phyloP scores from a whole-genome alignment of 2,797 vertebrate genomes.

The Netta rufina region DNA sequence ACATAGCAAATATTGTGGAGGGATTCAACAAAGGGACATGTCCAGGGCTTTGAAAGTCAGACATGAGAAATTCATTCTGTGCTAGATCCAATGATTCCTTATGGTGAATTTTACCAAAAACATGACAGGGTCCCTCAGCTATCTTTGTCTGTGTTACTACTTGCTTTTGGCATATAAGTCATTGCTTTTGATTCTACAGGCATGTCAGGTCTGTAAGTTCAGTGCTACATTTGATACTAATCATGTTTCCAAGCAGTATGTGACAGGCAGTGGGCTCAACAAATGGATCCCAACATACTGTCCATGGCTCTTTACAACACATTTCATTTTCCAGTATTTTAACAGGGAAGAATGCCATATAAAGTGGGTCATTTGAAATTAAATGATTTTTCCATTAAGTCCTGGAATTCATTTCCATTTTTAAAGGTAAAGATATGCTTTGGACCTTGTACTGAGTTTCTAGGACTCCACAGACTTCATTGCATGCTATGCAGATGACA shows the following conservation, averaged over 20 bases:
- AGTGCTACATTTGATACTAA: neutral
- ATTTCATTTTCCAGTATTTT: neutral
- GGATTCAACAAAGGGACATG: neutral
- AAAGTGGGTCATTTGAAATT: neutral
- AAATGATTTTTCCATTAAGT: neutral
- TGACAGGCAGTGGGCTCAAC: neutral
- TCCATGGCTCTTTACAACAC: neutral
- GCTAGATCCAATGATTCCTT: neutral
- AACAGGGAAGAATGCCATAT: neutral
- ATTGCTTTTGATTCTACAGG: neutral
- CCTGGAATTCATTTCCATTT: neutral
- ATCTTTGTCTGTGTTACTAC: neutral
- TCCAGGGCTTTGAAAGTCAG: neutral
- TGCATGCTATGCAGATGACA: neutral
- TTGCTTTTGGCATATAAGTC: neutral
- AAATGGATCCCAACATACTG: neutral
- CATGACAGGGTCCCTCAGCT: neutral
- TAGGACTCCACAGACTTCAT: neutral
- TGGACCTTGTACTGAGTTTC: neutral
- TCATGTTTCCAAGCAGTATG: neutral
- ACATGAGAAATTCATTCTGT: neutral
- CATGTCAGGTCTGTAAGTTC: neutral
- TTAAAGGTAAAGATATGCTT: neutral
- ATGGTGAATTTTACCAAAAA: neutral
- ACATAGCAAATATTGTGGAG: neutral